Conservation (phyloP, 2,888 invertebrate genomes). For the Brachyptera risi region DNA sequence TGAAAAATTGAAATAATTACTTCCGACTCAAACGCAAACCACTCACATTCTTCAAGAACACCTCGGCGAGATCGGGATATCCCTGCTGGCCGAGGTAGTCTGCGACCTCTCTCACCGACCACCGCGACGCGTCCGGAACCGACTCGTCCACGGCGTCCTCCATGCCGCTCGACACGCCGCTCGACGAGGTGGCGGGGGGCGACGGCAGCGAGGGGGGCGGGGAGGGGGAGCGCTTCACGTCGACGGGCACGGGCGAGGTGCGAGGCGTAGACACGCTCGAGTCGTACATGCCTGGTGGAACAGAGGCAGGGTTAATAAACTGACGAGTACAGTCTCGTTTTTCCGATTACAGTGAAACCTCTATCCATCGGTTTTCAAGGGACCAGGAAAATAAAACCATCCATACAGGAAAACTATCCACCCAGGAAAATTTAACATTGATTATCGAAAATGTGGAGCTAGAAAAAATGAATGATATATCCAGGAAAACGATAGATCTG, state of each 20-base stretch:
- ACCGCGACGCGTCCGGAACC: constrained; percentile 75
- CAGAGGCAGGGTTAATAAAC: constrained; percentile 33
- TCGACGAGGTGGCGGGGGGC: not conserved
- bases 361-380: too few relatives aligned
- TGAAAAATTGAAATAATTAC: too few relatives aligned
- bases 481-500: too few relatives aligned
- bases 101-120: constrained; percentile 80
- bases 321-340: too few relatives aligned
- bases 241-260: constrained; percentile 38
- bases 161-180: not conserved
- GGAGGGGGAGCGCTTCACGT: constrained; percentile 33
- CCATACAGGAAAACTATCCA: too few relatives aligned
- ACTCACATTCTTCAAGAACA: constrained; percentile 75
- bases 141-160: constrained; percentile 56
- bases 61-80: constrained; percentile 68
- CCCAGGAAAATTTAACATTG: too few relatives aligned
- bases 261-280: constrained; percentile 32
- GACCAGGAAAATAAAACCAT: too few relatives aligned
- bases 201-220: constrained; percentile 36
- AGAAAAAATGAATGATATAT: too few relatives aligned
- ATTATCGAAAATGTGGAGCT: too few relatives aligned
- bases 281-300: too few relatives aligned
- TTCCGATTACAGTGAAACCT: too few relatives aligned
- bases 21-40: too few relatives aligned
- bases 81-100: constrained; percentile 74